Evolutionary conservation across 2,797 vertebrate genomes (phyloP).

Genomic region (Podargus strigoides): DNA sequence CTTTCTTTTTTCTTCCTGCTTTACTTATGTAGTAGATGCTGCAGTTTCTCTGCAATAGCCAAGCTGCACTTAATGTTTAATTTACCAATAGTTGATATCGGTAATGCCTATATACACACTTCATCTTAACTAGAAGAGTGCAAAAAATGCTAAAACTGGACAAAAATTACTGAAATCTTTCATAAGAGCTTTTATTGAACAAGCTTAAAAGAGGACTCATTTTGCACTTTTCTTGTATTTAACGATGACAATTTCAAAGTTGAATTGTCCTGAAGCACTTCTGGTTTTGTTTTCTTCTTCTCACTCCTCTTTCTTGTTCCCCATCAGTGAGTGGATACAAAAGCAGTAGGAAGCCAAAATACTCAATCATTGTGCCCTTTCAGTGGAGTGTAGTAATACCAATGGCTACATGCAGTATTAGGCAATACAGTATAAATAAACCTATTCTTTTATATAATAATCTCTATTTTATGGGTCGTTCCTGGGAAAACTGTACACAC

Average conservation of each 20-base stretch:
- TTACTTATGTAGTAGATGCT: conserved; percentile 1
- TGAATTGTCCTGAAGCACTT: conserved; percentile 14
- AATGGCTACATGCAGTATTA: background rate
- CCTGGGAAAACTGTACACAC: background rate
- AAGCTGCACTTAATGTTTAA: background rate
- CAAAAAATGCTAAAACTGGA: background rate
- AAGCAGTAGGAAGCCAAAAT: background rate
- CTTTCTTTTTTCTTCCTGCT: background rate
- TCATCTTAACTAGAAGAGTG: background rate
- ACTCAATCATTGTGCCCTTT: background rate
- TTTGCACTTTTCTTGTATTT: conserved; percentile 16
- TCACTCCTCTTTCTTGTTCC: background rate
- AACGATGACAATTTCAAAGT: background rate
- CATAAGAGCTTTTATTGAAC: background rate
- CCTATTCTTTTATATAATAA: background rate
- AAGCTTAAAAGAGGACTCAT: background rate
- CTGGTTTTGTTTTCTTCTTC: background rate
- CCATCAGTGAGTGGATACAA: background rate
- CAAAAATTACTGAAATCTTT: background rate
- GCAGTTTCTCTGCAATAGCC: background rate
- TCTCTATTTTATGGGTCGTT: background rate
- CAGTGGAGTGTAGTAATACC: background rate
- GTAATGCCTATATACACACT: background rate
- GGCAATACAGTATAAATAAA: background rate
- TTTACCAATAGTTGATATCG: background rate